Evolutionary conservation across 1,140 invertebrate genomes (phyloP).

Genomic region (Steinernema khuongi): DNA sequence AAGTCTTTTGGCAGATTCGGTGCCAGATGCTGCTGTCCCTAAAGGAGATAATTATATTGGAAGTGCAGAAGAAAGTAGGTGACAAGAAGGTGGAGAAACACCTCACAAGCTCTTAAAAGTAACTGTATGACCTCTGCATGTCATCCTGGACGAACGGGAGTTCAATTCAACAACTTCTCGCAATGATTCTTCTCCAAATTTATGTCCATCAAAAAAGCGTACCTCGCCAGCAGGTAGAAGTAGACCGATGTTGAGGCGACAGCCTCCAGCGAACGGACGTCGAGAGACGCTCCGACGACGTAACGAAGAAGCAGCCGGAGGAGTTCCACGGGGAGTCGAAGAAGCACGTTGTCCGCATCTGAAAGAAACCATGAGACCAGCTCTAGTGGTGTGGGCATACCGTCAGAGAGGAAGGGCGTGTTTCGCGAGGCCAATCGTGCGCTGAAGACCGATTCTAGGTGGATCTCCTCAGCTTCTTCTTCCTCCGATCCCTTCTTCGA

Average conservation of each 20-base stretch:
- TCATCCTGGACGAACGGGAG: no score
- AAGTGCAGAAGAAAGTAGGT: no score
- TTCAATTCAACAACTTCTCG: no score
- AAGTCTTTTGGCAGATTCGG: slow-evolving; percentile 15
- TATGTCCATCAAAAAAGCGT: not conserved
- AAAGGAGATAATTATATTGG: no score
- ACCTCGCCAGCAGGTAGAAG: slow-evolving; percentile 22
- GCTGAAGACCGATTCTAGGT: not conserved
- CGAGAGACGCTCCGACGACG: not conserved
- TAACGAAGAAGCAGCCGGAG: slow-evolving; percentile 17
- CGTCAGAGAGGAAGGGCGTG: not conserved
- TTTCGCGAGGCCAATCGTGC: not conserved
- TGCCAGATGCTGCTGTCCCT: slow-evolving; percentile 21
- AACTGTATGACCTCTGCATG: no score
- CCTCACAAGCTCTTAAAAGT: no score
- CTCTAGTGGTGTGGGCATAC: not conserved
- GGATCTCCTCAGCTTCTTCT: not conserved
- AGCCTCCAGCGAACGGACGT: slow-evolving; percentile 11
- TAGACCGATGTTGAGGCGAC: not conserved
- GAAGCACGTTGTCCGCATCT: not conserved
- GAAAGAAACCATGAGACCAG: not conserved
- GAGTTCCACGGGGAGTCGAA: slow-evolving; percentile 15
- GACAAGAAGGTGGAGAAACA: no score
- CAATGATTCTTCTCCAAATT: not conserved
- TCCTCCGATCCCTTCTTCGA: not conserved